Percentiles rank a stretch among this genome's conserved stretches.
phyloP scores from a whole-genome alignment of 2,797 vertebrate genomes.

The Megaceryle alcyon region DNA sequence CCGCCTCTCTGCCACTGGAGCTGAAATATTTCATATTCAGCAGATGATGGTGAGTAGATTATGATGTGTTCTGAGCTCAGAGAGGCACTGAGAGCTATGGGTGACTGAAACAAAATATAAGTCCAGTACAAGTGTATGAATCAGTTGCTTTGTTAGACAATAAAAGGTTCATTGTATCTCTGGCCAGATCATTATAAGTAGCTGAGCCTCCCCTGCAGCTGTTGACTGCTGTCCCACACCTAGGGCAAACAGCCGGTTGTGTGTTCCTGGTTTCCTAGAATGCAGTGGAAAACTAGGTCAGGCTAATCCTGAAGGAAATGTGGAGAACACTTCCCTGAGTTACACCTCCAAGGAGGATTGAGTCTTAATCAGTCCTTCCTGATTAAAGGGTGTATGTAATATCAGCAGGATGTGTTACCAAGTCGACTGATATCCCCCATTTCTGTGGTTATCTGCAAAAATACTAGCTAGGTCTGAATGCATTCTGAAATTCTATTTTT shows the following conservation, averaged over 20 bases:
- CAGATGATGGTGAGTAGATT: conserved; percentile 87
- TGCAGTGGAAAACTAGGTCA: background rate
- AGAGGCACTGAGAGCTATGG: background rate
- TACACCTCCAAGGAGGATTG: background rate
- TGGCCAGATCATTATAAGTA: background rate
- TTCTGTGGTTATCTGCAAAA: background rate
- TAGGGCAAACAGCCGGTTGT: background rate
- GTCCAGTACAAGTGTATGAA: background rate
- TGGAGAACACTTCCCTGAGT: background rate
- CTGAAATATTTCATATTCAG: conserved; percentile 92
- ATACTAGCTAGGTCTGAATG: background rate
- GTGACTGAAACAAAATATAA: background rate
- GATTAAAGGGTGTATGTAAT: background rate
- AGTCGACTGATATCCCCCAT: background rate
- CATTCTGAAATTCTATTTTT: background rate
- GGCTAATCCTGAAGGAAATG: background rate
- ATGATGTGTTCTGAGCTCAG: background rate
- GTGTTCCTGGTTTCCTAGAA: background rate
- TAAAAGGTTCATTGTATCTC: background rate
- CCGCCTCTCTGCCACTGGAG: conserved; percentile 86
- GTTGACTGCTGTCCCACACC: background rate
- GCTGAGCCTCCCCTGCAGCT: background rate
- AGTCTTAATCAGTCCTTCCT: background rate
- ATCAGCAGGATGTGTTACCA: background rate
- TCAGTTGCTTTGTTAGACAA: background rate